Evolutionary conservation across 2,888 invertebrate genomes (phyloP), one percentile per base, ranked within the genome.

Genomic region (Adineta ricciae): DNA sequence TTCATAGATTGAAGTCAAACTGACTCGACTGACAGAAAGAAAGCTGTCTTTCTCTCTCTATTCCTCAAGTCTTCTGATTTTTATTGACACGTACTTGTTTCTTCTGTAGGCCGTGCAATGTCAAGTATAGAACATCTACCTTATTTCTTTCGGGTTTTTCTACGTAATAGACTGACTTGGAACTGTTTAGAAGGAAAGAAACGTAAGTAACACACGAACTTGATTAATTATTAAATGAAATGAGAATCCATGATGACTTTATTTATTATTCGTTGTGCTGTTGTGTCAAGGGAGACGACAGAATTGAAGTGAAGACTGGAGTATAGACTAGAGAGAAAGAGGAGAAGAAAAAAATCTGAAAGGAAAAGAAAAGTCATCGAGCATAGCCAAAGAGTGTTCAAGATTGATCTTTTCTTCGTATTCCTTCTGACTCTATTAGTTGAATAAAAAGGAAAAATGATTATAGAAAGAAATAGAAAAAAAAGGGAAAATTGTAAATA

Each of bases 341-440:
- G 46, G 50, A 50, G 19, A 50, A 19, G 19, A 50, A 19, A 50
- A 50, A 50, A 50, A 19, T 50, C 50, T 50, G 19, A 50, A 50
- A 50, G 50, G 9, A 50, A 50, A 50, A 50, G 50, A 50, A 64
- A 64, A 64, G 64, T 64, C 64, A 64, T 16, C 64, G 64, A 32
- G 64, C 32, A 64, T 64, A 64, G 64, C 32, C 16, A 64, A 64
- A 36, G 64, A 27, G 64, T 64, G 64, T 64, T 64, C 64, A 64
- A 64, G 64, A 64, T 64, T 64, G 64, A 64, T 64, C 64, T 64
- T 64, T 64, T 64, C 64, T 64, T 64, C 64, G 27, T 64, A 64
- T 64, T 64, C 32, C 32, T 64, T 27, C 64, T 64, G 32, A 64
- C 64, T 64, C 64, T 64, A 64, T 64, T 64, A 64, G 64, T 32